phyloP scores from a whole-genome alignment of 2,113 vertebrate genomes.

The Boleophthalmus pectinirostris region DNA sequence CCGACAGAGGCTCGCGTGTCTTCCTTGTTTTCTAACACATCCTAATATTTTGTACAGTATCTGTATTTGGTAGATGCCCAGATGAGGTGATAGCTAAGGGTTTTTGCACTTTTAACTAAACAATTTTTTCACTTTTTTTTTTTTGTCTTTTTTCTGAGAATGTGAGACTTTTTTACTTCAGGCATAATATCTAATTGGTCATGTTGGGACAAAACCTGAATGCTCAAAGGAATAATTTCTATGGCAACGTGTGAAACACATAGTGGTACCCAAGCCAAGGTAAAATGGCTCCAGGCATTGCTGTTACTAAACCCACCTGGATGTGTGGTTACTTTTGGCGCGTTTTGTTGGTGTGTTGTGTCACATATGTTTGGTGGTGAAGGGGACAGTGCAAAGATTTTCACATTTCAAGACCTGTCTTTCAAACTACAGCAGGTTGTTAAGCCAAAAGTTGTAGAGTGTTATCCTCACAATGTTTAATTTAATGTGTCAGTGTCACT shows the following conservation, averaged over 20 bases:
- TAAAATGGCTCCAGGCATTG: conserved; percentile 3
- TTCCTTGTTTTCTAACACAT: background rate
- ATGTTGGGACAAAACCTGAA: conserved; percentile 19
- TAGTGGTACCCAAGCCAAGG: conserved; percentile 8
- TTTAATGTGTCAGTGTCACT: background rate
- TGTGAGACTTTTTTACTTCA: conserved; percentile 13
- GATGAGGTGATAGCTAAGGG: conserved; percentile 70
- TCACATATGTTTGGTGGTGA: background rate
- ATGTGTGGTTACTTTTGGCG: conserved; percentile 1
- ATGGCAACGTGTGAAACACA: background rate
- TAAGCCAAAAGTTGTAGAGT: background rate
- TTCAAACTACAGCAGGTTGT: background rate
- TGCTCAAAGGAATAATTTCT: conserved; percentile 20
- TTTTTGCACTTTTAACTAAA: conserved; percentile 9
- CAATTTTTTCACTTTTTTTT: conserved; percentile 66
- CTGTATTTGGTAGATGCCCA: conserved; percentile 28
- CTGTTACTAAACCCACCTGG: background rate
- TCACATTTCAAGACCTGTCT: background rate
- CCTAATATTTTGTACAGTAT: conserved; percentile 10
- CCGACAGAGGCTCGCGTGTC: conserved; percentile 5
- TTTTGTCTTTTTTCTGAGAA: conserved; percentile 30
- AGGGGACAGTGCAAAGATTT: background rate
- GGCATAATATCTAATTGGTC: conserved; percentile 35
- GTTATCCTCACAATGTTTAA: background rate
- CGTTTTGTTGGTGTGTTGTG: no score